phyloP scores from a whole-genome alignment of 2,888 invertebrate species.

The Brachycybe producta region DNA sequence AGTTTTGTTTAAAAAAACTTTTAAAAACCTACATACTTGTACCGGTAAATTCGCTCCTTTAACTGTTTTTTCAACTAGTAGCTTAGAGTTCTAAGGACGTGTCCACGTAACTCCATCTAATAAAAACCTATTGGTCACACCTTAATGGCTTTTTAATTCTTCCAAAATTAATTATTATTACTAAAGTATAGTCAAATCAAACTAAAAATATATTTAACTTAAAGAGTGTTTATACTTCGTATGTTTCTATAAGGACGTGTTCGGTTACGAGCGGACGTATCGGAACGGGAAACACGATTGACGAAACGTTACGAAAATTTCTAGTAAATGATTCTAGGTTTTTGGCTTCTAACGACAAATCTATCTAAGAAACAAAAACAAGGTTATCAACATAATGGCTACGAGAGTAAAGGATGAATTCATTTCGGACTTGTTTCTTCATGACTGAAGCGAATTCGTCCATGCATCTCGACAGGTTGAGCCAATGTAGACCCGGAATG shows the following conservation, averaged over 20 bases:
- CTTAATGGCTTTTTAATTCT: too few relatives aligned
- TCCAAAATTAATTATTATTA: too few relatives aligned
- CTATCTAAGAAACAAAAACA: conserved; percentile 29
- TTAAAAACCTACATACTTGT: too few relatives aligned
- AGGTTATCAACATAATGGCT: conserved; percentile 9
- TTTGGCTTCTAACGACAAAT: conserved; percentile 37
- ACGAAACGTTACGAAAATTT: conserved; percentile 32
- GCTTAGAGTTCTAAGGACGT: too few relatives aligned
- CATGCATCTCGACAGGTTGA: conserved; percentile 37
- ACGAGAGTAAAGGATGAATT: too few relatives aligned
- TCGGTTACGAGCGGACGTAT: conserved; percentile 31
- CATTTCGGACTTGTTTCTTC: conserved; percentile 33
- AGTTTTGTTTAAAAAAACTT: too few relatives aligned
- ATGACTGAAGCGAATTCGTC: conserved; percentile 38
- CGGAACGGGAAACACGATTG: conserved; percentile 36
- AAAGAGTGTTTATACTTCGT: conserved; percentile 35
- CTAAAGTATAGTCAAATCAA: too few relatives aligned
- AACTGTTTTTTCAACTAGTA: too few relatives aligned
- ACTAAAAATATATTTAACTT: too few relatives aligned
- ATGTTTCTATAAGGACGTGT: conserved; percentile 40
- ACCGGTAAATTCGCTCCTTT: too few relatives aligned
- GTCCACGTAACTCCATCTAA: too few relatives aligned
- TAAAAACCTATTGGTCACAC: too few relatives aligned
- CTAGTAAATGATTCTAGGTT: conserved; percentile 35
- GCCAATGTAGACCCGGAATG: conserved; percentile 36